Conservation (phyloP, 2,888 invertebrate genomes). For the Schrankia costaestrigalis region DNA sequence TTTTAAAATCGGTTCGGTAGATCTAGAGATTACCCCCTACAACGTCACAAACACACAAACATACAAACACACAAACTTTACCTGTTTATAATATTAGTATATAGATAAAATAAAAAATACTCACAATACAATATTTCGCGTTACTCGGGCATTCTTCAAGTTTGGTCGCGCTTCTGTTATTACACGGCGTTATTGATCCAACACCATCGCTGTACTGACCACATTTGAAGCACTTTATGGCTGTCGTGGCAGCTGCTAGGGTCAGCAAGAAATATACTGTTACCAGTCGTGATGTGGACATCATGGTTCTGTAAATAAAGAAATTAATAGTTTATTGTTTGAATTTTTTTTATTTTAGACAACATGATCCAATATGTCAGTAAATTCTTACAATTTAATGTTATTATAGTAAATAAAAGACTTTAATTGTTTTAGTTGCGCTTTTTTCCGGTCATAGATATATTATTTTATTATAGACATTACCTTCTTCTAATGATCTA, state of each 20-base stretch:
- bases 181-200: conserved; percentile 91
- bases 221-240: conserved; percentile 87
- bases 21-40: no score
- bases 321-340: background rate
- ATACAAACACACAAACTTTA: no score
- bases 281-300: conserved; percentile 36
- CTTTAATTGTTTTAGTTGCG: no score
- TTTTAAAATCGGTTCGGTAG: no score
- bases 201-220: conserved; percentile 93
- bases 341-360: background rate
- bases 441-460: no score
- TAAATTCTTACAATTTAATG: no score
- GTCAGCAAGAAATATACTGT: conserved; percentile 41
- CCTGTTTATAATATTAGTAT: no score
- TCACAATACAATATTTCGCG: conserved; percentile 88
- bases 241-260: conserved; percentile 40
- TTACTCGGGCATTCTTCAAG: conserved; percentile 84
- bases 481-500: no score
- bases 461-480: no score
- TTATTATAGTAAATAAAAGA: no score
- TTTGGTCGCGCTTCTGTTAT: conserved; percentile 86
- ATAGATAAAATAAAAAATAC: conserved; percentile 51
- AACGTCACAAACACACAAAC: no score
- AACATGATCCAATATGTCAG: no score
- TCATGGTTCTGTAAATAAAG: conserved; percentile 43